Base-by-base conservation (phyloP, 2,113 vertebrate genomes). In the Vireo altiloquus region DNA sequence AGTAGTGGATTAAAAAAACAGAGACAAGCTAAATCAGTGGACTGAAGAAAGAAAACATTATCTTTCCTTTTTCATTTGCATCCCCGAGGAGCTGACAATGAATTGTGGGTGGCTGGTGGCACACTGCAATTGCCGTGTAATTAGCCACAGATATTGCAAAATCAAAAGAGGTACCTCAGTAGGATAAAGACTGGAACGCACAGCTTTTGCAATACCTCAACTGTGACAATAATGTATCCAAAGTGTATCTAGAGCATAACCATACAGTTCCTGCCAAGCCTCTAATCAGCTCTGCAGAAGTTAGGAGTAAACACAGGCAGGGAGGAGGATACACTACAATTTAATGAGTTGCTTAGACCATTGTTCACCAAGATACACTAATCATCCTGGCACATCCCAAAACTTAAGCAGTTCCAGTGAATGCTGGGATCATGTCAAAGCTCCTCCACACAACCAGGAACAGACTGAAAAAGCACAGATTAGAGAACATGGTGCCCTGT, bases 181-280 rank as follows among this genome's bases (percentile, higher is more conserved):
- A 88, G 80, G 90, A 68, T 93, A 66, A 96, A 82, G 92, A 92
- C 3, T 4, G 56, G 82, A 94, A 94, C 7, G 0, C 65, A 64
- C 3, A 25, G 90, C 80, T 95, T 89, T 95, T 94, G 92, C 88
- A 93, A 44, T 96, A 92, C 64, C 83, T 96, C 95, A 93, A 71
- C 94, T 96, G 94, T 95, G 95, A 95, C 96, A 96, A 95, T 93
- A 90, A 96, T 71, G 82, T 87, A 92, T 89, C 95, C 96, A 96
- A 92, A 94, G 87, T 7, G 49, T 95, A 96, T 94, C 89, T 95
- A 89, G 96, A 97, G 96, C 96, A 87, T 92, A 96, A 95, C 92
- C 94, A 92, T 33, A 52, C 64, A 74, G 82, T 37, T 92, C 91
- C 92, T 96, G 96, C 95, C 96, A 97, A 94, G 94, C 72, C 86